Conservation (phyloP, 2,888 invertebrate genomes). For the Leptarthrus brevirostris region DNA sequence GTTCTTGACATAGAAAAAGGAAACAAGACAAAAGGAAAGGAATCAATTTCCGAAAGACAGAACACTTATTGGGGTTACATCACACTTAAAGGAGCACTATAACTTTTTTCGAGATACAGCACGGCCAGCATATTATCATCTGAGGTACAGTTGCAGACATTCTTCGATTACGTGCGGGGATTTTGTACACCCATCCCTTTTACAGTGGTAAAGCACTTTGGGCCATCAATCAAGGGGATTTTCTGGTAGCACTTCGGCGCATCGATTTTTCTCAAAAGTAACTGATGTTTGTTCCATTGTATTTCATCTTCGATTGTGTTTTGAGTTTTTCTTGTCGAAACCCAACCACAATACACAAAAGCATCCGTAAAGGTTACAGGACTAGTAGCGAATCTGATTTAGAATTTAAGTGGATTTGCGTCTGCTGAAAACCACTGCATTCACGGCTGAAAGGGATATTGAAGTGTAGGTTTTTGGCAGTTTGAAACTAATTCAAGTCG, state of each 20-base stretch:
- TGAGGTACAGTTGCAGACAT: slow-evolving; percentile 2
- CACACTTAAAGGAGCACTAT: background rate
- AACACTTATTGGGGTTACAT: slow-evolving; percentile 7
- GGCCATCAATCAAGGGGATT: slow-evolving; percentile 39
- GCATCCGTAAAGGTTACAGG: background rate
- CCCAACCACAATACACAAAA: background rate
- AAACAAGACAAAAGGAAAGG: background rate
- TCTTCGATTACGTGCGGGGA: background rate
- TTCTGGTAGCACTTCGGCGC: slow-evolving; percentile 28
- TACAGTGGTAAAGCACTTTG: background rate
- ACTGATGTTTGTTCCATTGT: background rate
- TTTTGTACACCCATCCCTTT: background rate
- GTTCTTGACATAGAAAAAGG: slow-evolving; percentile 17
- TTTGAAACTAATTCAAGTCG: slow-evolving; percentile 14
- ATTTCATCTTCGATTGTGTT: slow-evolving; percentile 12
- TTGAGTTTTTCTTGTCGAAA: background rate
- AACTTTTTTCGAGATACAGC: background rate
- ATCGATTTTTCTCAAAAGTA: slow-evolving; percentile 32
- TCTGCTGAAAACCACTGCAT: background rate
- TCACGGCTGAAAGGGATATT: background rate
- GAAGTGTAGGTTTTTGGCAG: background rate
- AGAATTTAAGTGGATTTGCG: slow-evolving; percentile 16
- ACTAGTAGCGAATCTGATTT: slow-evolving; percentile 3
- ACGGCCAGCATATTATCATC: slow-evolving; percentile 16
- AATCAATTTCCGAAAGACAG: slow-evolving; percentile 29